Evolutionary conservation across 2,113 vertebrate genomes (phyloP), one percentile per base, ranked within the genome.

Genomic region (Falco punctatus): DNA sequence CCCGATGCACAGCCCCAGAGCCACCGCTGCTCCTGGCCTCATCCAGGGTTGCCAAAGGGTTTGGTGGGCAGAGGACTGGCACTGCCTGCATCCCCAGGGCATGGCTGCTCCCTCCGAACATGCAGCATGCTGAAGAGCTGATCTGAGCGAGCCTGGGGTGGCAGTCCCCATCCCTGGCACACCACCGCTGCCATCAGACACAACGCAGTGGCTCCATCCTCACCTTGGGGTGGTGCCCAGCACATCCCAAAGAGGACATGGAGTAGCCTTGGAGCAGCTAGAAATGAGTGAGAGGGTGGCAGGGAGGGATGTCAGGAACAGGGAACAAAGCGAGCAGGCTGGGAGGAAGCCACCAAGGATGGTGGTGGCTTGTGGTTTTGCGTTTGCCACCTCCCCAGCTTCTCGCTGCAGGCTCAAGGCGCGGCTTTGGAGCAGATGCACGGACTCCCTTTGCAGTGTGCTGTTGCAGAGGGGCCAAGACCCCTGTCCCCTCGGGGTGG

Each of bases 221-320:
- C 42, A 5, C 32, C 49, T 7, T 5, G 59, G 49, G 57, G 22
- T 7, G 44, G 77, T 10, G 51, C 44, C 4, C 0, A 0, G 19
- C 0, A 0, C 49, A 33, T 13, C 52, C 54, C 79, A 33, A 35
- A 13, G 23, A 7, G 54, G 72, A 10, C 2, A 0, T 33, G 55
- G 75, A 42, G 67, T 21, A 77, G 49, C 26, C 49, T 72, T 18
- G 62, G 75, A 42, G 44, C 0, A 1, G 18, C 35, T 78, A 59
- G 79, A 15, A 65, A 57, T 6, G 61, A 65, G 44, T 33, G 44
- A 40, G 81, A 64, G 23, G 1, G 5, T 10, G 30, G 44, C 21
- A 16, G 35, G 49, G 48, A 80, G 30, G 35, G 66, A 11, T 13
- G 27, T 28, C 33, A 35, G 55, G 46, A 35, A 46, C 0, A 3